A percentile compares a stretch with the other conserved stretches of the same genome.
Evolutionary conservation across 2,113 vertebrate genomes (phyloP).

Genomic region (Alligator sinensis): DNA sequence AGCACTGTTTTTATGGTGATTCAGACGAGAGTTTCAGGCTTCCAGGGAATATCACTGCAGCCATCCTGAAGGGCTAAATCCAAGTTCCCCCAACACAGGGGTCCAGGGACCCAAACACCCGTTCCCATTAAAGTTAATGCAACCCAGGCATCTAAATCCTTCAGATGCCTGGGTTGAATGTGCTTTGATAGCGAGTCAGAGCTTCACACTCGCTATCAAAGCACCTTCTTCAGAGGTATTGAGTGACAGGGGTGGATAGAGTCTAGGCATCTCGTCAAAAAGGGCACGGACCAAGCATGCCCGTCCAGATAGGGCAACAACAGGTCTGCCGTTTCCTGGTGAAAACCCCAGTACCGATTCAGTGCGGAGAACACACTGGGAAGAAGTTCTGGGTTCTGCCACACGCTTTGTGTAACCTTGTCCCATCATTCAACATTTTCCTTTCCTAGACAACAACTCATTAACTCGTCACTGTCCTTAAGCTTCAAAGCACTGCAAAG

Average conservation of each 20-base stretch:
- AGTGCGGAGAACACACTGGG: no score
- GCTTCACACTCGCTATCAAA: neutral
- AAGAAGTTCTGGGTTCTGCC: no score
- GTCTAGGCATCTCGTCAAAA: no score
- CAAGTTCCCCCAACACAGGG: neutral
- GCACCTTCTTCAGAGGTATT: neutral
- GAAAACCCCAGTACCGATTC: no score
- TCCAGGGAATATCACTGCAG: neutral
- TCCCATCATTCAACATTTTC: no score
- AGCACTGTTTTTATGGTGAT: neutral
- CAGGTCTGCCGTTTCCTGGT: no score
- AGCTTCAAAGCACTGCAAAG: neutral
- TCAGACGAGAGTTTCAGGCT: neutral
- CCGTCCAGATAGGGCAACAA: no score
- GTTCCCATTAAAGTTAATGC: neutral
- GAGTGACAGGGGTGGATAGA: no score
- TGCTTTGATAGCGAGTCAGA: neutral
- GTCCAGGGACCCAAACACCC: no score
- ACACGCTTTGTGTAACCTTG: no score
- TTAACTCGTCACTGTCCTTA: neutral
- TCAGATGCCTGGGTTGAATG: neutral
- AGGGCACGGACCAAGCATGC: no score
- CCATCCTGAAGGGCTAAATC: neutral
- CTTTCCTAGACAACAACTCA: neutral
- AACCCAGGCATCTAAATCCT: neutral